A percentile compares a stretch with the other conserved stretches of the same genome.
phyloP scores from a whole-genome alignment of 2,888 invertebrate genomes.

The Sipha maydis region DNA sequence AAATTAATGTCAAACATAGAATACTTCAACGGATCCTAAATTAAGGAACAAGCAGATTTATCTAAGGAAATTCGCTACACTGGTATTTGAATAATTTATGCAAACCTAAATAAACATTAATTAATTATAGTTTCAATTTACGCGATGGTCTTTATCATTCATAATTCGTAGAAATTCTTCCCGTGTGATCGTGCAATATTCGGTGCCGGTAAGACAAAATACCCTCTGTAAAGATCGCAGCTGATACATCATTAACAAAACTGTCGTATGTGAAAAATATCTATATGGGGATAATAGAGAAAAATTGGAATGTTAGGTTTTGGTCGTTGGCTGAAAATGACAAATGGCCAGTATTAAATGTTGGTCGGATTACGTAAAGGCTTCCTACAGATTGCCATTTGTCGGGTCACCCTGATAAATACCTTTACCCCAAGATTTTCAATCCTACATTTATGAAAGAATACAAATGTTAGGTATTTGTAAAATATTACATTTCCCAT shows the following conservation, averaged over 20 bases:
- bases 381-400: conserved; percentile 37
- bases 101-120: background rate
- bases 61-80: background rate
- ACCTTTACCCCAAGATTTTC: background rate
- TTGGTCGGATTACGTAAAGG: conserved; percentile 21
- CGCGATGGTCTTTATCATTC: background rate
- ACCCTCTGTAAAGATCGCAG: background rate
- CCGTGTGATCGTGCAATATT: background rate
- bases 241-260: conserved; percentile 29
- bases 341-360: conserved; percentile 14
- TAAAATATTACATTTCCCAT: background rate
- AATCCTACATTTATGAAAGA: background rate
- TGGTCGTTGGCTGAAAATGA: conserved; percentile 1
- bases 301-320: background rate
- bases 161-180: background rate
- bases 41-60: background rate
- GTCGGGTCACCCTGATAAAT: conserved; percentile 15
- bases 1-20: background rate
- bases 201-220: background rate
- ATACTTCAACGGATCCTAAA: conserved; percentile 5
- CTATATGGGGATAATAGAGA: background rate
- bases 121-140: background rate
- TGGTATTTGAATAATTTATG: background rate
- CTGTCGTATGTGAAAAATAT: conserved; percentile 8
- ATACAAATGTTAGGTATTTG: conserved; percentile 10